Percentiles rank a stretch among this genome's conserved stretches.
phyloP scores from a whole-genome alignment of 1,140 invertebrate species.

The Lepidostoma basale region DNA sequence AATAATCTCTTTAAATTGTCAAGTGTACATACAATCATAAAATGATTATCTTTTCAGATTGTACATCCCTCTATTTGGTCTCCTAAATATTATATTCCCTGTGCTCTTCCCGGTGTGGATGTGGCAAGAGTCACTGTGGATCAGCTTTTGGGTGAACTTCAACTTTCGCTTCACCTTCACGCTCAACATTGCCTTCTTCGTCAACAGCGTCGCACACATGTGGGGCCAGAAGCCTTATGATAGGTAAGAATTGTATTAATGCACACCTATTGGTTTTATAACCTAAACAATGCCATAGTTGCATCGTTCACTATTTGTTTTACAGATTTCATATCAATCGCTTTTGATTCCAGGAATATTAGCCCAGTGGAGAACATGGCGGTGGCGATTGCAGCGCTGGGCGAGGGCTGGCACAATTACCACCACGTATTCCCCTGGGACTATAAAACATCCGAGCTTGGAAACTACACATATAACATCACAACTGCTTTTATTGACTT shows the following conservation, averaged over 20 bases:
- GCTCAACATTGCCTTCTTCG: conserved; percentile 90
- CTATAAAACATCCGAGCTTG: conserved; percentile 84
- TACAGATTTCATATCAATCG: conserved; percentile 10
- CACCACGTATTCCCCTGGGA: conserved; percentile 93
- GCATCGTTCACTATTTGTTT: background rate
- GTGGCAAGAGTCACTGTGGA: conserved; percentile 81
- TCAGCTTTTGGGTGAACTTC: conserved; percentile 84
- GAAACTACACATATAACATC: conserved; percentile 68
- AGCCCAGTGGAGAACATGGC: conserved; percentile 73
- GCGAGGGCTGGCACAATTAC: conserved; percentile 94
- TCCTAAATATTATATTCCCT: conserved; percentile 80
- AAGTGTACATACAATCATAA: too few relatives aligned
- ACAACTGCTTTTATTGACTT: conserved; percentile 76
- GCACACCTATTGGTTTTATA: background rate
- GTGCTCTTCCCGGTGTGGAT: conserved; percentile 78
- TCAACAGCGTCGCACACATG: conserved; percentile 92
- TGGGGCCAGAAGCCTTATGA: conserved; percentile 91
- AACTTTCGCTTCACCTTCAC: conserved; percentile 82
- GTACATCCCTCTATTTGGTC: conserved; percentile 76
- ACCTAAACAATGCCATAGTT: background rate
- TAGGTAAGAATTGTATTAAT: too few relatives aligned
- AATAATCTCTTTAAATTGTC: too few relatives aligned
- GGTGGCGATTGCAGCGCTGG: conserved; percentile 73
- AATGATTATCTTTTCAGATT: conserved; percentile 67
- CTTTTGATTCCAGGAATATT: conserved; percentile 64